phyloP scores from a whole-genome alignment of 2,888 invertebrate species.

The Erebia epiphron region DNA sequence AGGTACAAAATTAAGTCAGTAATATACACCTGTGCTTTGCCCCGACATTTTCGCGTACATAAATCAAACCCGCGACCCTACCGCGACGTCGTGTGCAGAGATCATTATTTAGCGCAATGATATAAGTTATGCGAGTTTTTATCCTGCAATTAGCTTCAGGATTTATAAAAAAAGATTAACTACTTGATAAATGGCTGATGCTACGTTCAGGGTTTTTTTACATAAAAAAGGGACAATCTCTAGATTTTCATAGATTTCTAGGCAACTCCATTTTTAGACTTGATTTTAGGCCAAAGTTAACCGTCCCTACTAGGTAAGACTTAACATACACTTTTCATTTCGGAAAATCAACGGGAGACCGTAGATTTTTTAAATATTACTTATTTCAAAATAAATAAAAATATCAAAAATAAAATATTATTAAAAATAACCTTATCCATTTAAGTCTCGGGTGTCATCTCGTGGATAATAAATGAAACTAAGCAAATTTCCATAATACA shows the following conservation, averaged over 20 bases:
- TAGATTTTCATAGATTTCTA: neutral
- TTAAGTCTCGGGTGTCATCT: no score
- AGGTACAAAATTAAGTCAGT: conserved; percentile 38
- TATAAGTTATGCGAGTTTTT: conserved; percentile 40
- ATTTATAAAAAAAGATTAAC: conserved; percentile 21
- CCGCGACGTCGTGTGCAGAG: conserved; percentile 52
- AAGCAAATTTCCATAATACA: no score
- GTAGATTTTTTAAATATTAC: no score
- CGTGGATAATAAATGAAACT: no score
- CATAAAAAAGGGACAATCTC: neutral
- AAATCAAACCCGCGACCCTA: conserved; percentile 52
- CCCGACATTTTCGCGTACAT: conserved; percentile 45
- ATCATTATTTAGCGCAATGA: conserved; percentile 49
- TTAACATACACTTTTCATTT: no score
- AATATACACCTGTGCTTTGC: conserved; percentile 49
- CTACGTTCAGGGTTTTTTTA: neutral
- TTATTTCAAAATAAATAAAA: no score
- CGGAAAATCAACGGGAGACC: no score
- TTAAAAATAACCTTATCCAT: no score
- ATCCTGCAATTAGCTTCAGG: conserved; percentile 41
- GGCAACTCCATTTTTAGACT: no score
- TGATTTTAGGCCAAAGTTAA: no score
- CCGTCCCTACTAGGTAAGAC: neutral
- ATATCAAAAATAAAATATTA: neutral
- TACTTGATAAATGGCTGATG: conserved; percentile 7